Evolutionary conservation across 2,797 vertebrate species (phyloP).

Genomic region (Ceryle rudis): DNA sequence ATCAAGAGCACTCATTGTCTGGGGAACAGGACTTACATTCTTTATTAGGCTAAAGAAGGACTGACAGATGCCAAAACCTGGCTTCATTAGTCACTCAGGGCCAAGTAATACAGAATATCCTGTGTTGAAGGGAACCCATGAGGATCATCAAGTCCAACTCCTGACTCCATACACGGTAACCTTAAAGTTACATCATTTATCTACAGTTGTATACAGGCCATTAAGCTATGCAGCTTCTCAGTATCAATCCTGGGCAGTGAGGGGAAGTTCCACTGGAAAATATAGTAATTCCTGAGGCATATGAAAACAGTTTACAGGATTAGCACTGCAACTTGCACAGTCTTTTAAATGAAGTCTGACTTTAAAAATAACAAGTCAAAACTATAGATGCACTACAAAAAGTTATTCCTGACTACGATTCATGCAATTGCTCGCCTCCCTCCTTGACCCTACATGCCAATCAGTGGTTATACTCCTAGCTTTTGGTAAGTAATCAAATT

Average conservation of each 20-base stretch:
- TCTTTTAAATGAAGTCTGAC: neutral
- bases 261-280: neutral
- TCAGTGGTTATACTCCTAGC: neutral
- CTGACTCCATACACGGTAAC: neutral
- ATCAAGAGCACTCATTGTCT: neutral
- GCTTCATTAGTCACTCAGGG: neutral
- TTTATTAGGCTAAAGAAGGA: neutral
- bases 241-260: neutral
- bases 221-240: neutral
- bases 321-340: neutral
- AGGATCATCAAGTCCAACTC: neutral
- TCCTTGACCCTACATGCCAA: neutral
- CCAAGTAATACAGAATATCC: neutral
- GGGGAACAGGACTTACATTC: neutral
- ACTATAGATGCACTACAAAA: neutral
- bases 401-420: neutral
- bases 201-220: neutral
- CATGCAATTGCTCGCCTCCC: neutral
- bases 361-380: neutral
- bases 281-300: neutral
- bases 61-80: neutral
- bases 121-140: neutral
- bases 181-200: neutral
- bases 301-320: neutral
- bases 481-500: neutral